Evolutionary conservation across 2,797 vertebrate species (phyloP), one percentile per base, ranked within the genome.

Genomic region (Pipistrellus pipistrellus): DNA sequence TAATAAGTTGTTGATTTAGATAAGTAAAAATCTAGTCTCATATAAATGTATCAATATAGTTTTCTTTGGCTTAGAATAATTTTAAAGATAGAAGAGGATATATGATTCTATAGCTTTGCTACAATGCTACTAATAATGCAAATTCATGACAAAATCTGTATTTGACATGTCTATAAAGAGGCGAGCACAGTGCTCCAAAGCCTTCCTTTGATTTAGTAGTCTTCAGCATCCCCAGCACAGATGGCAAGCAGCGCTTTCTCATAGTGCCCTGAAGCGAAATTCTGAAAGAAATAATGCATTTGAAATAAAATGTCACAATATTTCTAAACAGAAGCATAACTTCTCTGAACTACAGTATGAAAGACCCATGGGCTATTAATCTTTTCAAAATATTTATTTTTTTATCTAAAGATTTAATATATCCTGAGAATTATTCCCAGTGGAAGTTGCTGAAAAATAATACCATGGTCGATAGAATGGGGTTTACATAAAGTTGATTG

Each of bases 191-290:
- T 27, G 8, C n/a, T 81, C 30, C 7, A 8, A 41, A 12, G 30
- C 10, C 59, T 8, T 51, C 32, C 94, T 62, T 85, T 86, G 89
- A n/a, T 15, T 97, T 87, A 98, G 86, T 98, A 98, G 83, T 98
- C 98, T 80, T 98, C 98, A 80, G 80, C 92, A 41, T 98, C 98
- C 11, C 98, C 98, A 68, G 98, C 97, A 89, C 98, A 98, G 92
- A 99, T 97, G 46, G 98, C 98, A 73, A 98, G 98, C 88, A 98
- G 96, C 80, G 98, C 98, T 25, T 96, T 98, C 57, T 98, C 97
- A 21, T 98, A 98, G 83, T 99, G 98, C 15, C 98, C 98, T 18
- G 98, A 98, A 68, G 98, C 98, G 96, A 98, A 98, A 96, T 98
- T 96, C 98, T 98, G 97, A 51, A 90, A 88, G 66, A 53, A 89